Evolutionary conservation across 2,113 vertebrate genomes (phyloP).

Genomic region (Pteropus alecto): DNA sequence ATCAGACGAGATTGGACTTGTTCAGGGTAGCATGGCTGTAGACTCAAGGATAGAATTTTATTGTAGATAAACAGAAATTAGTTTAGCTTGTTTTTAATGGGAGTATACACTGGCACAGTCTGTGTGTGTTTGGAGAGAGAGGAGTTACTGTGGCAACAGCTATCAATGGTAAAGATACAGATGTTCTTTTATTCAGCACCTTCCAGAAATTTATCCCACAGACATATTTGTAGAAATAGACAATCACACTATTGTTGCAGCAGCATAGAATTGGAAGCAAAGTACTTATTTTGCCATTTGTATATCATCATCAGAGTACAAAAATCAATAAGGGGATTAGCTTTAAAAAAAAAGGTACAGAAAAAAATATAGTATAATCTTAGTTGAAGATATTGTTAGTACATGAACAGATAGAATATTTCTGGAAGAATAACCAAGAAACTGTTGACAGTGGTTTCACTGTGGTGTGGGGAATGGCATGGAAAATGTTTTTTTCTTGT

Average conservation of each 20-base stretch:
- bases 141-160: background rate
- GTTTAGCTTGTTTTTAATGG: background rate
- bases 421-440: conserved; percentile 14
- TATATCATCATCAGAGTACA: too few relatives aligned
- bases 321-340: background rate
- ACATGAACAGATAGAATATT: background rate
- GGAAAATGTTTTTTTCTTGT: background rate
- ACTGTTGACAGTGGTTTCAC: background rate
- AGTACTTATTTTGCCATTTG: background rate
- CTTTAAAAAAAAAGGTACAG: background rate
- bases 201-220: background rate
- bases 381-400: background rate
- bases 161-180: background rate
- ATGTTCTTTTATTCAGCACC: background rate
- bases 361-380: background rate
- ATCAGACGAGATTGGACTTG: too few relatives aligned
- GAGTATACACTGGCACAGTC: background rate
- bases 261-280: background rate
- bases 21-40: too few relatives aligned
- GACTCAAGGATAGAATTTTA: background rate
- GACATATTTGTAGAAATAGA: background rate
- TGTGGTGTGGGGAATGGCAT: background rate
- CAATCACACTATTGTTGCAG: background rate
- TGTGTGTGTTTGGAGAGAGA: background rate
- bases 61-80: background rate